Evolutionary conservation across 2,888 invertebrate species (phyloP), one percentile per base, ranked within the genome.

Genomic region (Allacma fusca): DNA sequence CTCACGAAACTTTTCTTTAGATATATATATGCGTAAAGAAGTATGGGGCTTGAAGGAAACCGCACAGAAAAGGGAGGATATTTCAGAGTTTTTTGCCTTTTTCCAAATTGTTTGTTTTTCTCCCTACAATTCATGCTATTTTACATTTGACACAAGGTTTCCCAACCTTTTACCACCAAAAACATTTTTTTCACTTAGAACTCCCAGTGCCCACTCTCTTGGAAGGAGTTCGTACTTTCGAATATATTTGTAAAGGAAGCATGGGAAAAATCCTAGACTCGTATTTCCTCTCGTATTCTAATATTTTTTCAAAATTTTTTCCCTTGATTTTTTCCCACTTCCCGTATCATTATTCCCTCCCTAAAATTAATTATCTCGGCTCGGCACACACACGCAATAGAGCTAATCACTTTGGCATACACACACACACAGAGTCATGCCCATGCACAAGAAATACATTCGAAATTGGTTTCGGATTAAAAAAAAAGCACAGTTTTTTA

Each of bases 61-160:
- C n/a, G 16, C n/a, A 50, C 9, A 19, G 50, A 50, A 50, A 50
- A 50, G 2, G 40, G 19, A 50, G 50, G 50, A 50, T 50, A 9
- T 50, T 50, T 13, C 16, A 12, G n/a, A 1, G 2, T 50, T 50
- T 50, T 50, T 50, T 50, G 7, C 40, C 2, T n/a, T 50, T 16
- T 50, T 16, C 19, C 50, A 50, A 50, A 50, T 50, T 50, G 19
- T 50, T 50, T 50, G 50, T 50, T 50, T 50, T 50, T 13, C 50
- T 50, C 50, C 19, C n/a, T 16, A 34, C 5, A 50, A 50, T n/a
- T 50, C 50, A n/a, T 50, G 50, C 1, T 50, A 16, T 13, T 12
- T 50, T 50, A 50, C 40, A 40, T n/a, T 40, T 40, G 40, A 40
- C 40, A 40, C 40, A 40, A 40, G 40, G 7, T 50, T 50, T 50